Percentiles rank a stretch among this genome's conserved stretches.
These are phyloP conservation scores for Biston stratarius DNA, from an alignment of 2,888 invertebrate species.

Conservation along the genomic window DNA sequence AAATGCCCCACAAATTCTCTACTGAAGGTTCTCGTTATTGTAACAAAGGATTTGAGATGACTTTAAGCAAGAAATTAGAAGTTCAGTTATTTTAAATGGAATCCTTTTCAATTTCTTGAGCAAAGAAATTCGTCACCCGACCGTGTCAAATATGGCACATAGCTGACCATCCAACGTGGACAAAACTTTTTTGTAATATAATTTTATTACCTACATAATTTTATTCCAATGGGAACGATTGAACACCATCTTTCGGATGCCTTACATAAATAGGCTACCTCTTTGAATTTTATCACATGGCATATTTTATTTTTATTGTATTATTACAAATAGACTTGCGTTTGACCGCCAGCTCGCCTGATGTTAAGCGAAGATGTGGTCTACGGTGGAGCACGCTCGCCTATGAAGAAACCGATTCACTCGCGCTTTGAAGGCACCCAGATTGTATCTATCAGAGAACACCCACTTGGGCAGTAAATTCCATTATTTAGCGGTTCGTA, in stretches of 20 bases:
- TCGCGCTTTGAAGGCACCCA: too few relatives aligned
- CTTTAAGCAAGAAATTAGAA: constrained; percentile 30
- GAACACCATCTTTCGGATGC: constrained; percentile 9
- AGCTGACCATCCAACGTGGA: constrained; percentile 20
- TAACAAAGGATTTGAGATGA: constrained; percentile 12
- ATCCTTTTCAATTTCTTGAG: constrained; percentile 28
- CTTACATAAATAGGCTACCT: neutral
- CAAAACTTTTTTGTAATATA: constrained; percentile 33
- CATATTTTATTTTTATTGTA: too few relatives aligned
- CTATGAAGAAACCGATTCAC: too few relatives aligned
- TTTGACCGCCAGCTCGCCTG: too few relatives aligned
- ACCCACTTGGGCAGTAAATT: too few relatives aligned
- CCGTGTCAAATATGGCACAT: constrained; percentile 40
- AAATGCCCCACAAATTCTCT: constrained; percentile 25
- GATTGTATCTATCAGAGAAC: too few relatives aligned
- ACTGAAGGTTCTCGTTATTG: constrained; percentile 3
- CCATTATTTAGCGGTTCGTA: too few relatives aligned
- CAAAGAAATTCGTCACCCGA: constrained; percentile 25
- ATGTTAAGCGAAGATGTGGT: too few relatives aligned
- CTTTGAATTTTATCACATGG: constrained; percentile 11
- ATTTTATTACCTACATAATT: constrained; percentile 3
- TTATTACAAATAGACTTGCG: too few relatives aligned
- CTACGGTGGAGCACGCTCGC: too few relatives aligned
- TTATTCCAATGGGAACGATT: neutral
- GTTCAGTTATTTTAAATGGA: constrained; percentile 32